Conservation (phyloP, 2,113 vertebrate species). For the Ammodytes marinus region DNA sequence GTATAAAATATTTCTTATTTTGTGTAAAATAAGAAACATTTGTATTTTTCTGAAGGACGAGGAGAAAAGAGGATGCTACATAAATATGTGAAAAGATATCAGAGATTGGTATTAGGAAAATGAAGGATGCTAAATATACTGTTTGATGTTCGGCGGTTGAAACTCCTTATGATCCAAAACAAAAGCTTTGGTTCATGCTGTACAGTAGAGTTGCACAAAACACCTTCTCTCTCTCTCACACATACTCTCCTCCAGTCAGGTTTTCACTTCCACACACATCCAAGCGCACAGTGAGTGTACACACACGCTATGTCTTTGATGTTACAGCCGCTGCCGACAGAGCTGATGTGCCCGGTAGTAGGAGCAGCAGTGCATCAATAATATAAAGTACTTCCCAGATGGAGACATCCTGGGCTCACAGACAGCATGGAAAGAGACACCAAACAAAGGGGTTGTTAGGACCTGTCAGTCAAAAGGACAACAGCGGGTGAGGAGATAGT, state of each 20-base stretch:
- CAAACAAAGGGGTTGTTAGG: slow-evolving; percentile 20
- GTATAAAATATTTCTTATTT: no score
- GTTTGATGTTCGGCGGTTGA: slow-evolving; percentile 16
- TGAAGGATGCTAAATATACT: slow-evolving; percentile 20
- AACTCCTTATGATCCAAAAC: slow-evolving; percentile 9
- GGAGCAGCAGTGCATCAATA: slow-evolving; percentile 65
- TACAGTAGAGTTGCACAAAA: background rate
- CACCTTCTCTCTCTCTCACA: background rate
- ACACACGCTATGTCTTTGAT: slow-evolving; percentile 47
- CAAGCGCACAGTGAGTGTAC: background rate
- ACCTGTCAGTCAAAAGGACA: slow-evolving; percentile 42
- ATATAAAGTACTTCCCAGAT: slow-evolving; percentile 58
- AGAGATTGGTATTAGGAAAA: background rate
- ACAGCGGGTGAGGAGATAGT: slow-evolving; percentile 5
- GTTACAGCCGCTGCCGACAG: slow-evolving; percentile 24
- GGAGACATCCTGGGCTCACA: slow-evolving; percentile 53
- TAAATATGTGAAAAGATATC: slow-evolving; percentile 2
- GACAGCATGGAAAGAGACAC: slow-evolving; percentile 47
- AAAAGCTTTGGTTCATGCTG: slow-evolving; percentile 1
- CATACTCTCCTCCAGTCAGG: background rate
- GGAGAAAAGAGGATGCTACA: background rate
- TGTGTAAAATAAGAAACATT: no score
- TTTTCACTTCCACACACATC: slow-evolving; percentile 25
- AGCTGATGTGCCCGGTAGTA: slow-evolving; percentile 22
- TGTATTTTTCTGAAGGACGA: background rate